phyloP scores from a whole-genome alignment of 2,113 vertebrate genomes.

The Ammospiza caudacuta region DNA sequence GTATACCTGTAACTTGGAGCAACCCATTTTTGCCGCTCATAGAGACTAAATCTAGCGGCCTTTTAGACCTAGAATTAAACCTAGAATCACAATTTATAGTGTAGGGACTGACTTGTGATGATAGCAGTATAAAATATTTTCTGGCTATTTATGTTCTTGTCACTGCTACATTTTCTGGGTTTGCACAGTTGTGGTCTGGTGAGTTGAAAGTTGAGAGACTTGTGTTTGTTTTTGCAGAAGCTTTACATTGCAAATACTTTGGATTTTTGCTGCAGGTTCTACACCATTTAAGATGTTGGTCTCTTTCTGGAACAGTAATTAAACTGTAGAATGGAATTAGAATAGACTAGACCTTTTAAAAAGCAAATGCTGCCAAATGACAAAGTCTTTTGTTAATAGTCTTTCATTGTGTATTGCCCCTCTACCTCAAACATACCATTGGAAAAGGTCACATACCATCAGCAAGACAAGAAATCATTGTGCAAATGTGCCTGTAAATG shows the following conservation, averaged over 20 bases:
- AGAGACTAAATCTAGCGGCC: neutral
- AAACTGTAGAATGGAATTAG: neutral
- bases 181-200: neutral
- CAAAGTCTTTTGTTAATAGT: neutral
- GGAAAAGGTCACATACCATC: conserved; percentile 1
- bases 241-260: neutral
- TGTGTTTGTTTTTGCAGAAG: neutral
- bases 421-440: neutral
- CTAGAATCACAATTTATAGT: neutral
- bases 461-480: neutral
- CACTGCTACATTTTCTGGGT: neutral
- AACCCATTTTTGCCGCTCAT: neutral
- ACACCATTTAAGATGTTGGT: neutral
- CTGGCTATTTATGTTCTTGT: neutral
- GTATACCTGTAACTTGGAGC: neutral
- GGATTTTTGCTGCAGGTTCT: neutral
- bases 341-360: neutral
- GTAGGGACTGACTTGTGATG: neutral
- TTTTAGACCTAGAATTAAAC: neutral
- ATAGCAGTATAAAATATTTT: neutral
- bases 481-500: neutral
- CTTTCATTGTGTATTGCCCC: neutral
- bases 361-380: neutral
- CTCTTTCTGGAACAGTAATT: neutral
- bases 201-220: neutral